Conservation (phyloP, 2,888 invertebrate genomes). For the Zhengitettix transpicula region DNA sequence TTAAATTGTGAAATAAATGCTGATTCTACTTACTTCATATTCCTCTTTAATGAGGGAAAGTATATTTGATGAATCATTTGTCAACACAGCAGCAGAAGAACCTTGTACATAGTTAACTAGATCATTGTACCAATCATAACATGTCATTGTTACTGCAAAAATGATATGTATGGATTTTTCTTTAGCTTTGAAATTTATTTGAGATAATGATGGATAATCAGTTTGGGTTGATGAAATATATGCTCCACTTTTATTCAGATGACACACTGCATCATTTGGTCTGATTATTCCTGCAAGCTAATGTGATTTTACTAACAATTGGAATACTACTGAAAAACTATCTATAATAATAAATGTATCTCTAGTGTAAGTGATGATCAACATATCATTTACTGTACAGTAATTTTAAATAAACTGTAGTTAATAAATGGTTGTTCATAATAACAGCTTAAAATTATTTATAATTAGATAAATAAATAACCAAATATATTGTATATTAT, state of each 20-base stretch:
- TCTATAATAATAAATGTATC: no score
- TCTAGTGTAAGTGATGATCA: no score
- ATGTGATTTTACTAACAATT: no score
- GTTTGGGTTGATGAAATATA: conserved; percentile 73
- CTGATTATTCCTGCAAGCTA: conserved; percentile 80
- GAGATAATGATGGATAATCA: conserved; percentile 96
- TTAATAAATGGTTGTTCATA: no score
- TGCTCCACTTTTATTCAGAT: conserved; percentile 48
- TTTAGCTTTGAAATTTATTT: conserved; percentile 54
- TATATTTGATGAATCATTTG: conserved; percentile 88
- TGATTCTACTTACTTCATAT: conserved; percentile 46
- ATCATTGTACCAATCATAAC: conserved; percentile 67
- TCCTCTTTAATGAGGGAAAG: conserved; percentile 86
- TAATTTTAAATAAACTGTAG: no score
- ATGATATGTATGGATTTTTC: conserved; percentile 93
- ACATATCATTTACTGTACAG: no score
- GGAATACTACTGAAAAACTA: no score
- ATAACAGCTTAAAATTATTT: no score
- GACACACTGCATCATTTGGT: conserved; percentile 85
- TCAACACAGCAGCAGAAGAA: conserved; percentile 75
- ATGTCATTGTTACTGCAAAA: conserved; percentile 85
- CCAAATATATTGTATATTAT: no score
- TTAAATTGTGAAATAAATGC: no score
- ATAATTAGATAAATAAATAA: no score
- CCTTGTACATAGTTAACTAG: conserved; percentile 81